Base-by-base conservation (phyloP, 2,888 invertebrate genomes). In the Trachelus stipa region DNA sequence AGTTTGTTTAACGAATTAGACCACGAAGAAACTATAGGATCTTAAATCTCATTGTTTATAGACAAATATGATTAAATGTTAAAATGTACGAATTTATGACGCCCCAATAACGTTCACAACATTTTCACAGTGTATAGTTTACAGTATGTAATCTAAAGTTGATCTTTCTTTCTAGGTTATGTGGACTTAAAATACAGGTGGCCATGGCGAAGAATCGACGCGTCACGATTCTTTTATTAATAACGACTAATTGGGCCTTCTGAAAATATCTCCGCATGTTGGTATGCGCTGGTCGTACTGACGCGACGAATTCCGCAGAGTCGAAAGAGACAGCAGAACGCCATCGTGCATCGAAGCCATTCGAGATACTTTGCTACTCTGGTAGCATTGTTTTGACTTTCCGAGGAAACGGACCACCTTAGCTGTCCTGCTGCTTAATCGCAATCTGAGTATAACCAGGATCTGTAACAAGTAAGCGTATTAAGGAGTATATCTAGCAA, bases 211-310 rank as follows among this genome's bases (percentile, higher is more conserved):
- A 74, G 37, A 30, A 34, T 77, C 35, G 69, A 77, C 82, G 74
- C 68, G 83, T 85, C 85, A 85, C 81, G 84, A 80, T 76, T 77
- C 77, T 76, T 77, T 82, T 86, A 85, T 85, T 86, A 86, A 84
- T 86, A 85, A 86, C 77, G 69, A 73, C 79, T 80, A 80, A 77
- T 77, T 81, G 76, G 37, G 34, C 73, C 73, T 69, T 76, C 73
- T 40, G 35, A 73, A 56, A 68, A 34, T 34, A 79, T 73, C 30
- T 35, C 30, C 11, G 23, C 73, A n/a, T 23, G 68, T 30, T 15
- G 77, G 77, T 73, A 69, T 69, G 73, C 74, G 35, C 35, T n/a
- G 74, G 30, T 34, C 31, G 74, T 81, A 71, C 77, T 86, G 85
- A 85, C 86, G 77, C 78, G 82, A 85, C 86, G 79, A 74, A 85